These are phyloP conservation scores for Cephalopterus ornatus DNA, from an alignment of 2,113 vertebrate genomes.

Conservation along the genomic window DNA sequence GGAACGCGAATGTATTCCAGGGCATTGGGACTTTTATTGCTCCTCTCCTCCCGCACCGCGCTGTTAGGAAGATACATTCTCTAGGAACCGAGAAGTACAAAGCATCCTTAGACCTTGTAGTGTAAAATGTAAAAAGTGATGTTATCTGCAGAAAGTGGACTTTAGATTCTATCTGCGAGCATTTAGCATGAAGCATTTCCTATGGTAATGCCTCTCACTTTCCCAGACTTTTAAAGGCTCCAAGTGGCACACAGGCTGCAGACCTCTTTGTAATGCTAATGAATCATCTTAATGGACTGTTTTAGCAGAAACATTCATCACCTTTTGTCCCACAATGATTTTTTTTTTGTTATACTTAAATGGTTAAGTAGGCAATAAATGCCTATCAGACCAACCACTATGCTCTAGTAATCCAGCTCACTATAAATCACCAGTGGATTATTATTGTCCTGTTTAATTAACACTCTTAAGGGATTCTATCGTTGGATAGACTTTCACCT, in stretches of 20 bases:
- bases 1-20: slow-evolving; percentile 1
- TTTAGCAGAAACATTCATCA: slow-evolving; percentile 74
- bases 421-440: slow-evolving; percentile 66
- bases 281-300: slow-evolving; percentile 76
- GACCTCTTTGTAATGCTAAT: slow-evolving; percentile 69
- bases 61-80: slow-evolving; percentile 26
- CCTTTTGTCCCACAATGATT: slow-evolving; percentile 70
- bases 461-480: slow-evolving; percentile 50
- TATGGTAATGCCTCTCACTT: slow-evolving; percentile 58
- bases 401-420: slow-evolving; percentile 55
- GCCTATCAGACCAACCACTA: slow-evolving; percentile 67
- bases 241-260: slow-evolving; percentile 57
- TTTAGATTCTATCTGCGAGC: slow-evolving; percentile 61
- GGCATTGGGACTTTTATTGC: slow-evolving; percentile 56
- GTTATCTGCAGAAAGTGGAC: slow-evolving; percentile 67
- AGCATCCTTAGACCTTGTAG: slow-evolving; percentile 55
- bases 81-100: slow-evolving; percentile 51
- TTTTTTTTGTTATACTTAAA: slow-evolving; percentile 69
- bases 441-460: slow-evolving; percentile 69
- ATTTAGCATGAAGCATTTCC: slow-evolving; percentile 61
- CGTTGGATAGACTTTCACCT: slow-evolving; percentile 47
- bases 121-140: slow-evolving; percentile 62
- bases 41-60: slow-evolving; percentile 1
- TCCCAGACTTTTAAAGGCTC: slow-evolving; percentile 53
- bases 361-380: slow-evolving; percentile 74